Evolutionary conservation across 2,888 invertebrate species (phyloP).

Genomic region (Oasisia sp.): DNA sequence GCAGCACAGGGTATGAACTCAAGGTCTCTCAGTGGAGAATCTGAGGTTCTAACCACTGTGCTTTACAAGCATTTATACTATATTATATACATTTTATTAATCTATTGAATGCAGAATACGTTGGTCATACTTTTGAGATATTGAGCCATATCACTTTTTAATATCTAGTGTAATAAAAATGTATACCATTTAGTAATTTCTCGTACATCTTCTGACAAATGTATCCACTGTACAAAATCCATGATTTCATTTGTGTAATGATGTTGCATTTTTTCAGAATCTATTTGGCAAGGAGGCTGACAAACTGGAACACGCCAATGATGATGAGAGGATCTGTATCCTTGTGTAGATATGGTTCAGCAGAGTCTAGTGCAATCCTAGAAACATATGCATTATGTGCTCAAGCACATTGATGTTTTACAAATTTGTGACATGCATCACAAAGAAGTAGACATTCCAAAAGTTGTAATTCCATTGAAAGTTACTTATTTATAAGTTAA

Average conservation of each 20-base stretch:
- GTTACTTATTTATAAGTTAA: too few relatives aligned
- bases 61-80: too few relatives aligned
- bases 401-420: too few relatives aligned
- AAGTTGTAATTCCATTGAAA: too few relatives aligned
- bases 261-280: constrained; percentile 72
- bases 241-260: not conserved
- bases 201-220: not conserved
- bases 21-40: too few relatives aligned
- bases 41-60: too few relatives aligned
- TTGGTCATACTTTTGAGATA: too few relatives aligned
- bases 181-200: not conserved
- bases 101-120: too few relatives aligned
- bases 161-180: not conserved
- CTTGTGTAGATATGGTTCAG: constrained; percentile 45
- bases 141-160: not conserved
- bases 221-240: not conserved
- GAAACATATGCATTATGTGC: not conserved
- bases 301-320: constrained; percentile 97
- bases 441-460: too few relatives aligned
- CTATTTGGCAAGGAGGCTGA: constrained; percentile 98
- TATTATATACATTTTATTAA: too few relatives aligned
- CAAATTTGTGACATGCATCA: too few relatives aligned
- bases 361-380: not conserved
- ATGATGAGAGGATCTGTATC: constrained; percentile 91
- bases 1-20: too few relatives aligned